Base-by-base conservation (phyloP, 2,888 invertebrate species). In the Altica lythri region DNA sequence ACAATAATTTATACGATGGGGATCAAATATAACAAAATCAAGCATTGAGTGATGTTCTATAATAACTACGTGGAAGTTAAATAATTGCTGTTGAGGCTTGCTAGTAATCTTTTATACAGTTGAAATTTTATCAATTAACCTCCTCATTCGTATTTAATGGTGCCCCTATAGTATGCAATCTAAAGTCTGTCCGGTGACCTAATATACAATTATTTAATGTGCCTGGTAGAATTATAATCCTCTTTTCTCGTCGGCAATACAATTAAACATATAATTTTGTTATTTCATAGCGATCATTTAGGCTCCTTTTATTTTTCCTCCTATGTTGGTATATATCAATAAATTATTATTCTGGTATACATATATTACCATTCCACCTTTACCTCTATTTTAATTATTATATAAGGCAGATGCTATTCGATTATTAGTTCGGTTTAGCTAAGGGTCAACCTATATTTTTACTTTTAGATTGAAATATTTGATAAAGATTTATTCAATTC, bases 91-190 rank as follows among this genome's bases (percentile, higher is more conserved):
- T 30, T 59, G 64, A 64, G 62, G 59, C 62, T 55, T 55, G 65
- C 54, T 65, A 61, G 64, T 69, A 69, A 72, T 71, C 69, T 70
- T 68, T 71, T 68, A 67, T 69, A 65, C 65, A 66, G 67, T 65
- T 69, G 69, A 66, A 29, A 70, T 71, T 71, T 70, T 71, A 71
- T 71, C 70, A 70, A 70, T 71, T 71, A 71, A 65, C 59, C 67
- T 68, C 68, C 67, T 61, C 63, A 66, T 69, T 67, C 65, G 68
- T 66, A 69, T 68, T 70, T 70, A 69, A 70, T 69, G 64, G 65
- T 64, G 63, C 60, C 65, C 61, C 57, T 59, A 59, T 63, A 62
- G 59, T 63, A 63, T 66, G 64, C 64, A 67, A 66, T 66, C 62
- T 63, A 58, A 59, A 61, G 61, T 59, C 61, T 54, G 57, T 57